These are phyloP conservation scores for Taphrorychus bicolor DNA, from an alignment of 2,888 invertebrate genomes.

Conservation along the genomic window DNA sequence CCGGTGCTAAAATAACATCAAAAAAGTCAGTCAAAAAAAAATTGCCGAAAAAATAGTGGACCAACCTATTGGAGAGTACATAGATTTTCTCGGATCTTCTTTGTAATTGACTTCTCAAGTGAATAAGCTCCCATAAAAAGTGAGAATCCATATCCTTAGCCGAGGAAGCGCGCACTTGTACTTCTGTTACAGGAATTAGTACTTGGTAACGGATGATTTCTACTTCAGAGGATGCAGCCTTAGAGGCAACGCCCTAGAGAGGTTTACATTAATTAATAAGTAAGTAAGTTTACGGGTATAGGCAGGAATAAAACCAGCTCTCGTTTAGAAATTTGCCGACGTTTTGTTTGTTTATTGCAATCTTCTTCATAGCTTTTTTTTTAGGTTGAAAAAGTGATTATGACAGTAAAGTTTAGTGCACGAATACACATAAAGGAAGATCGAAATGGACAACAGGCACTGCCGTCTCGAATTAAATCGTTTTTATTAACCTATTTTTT, in stretches of 20 bases:
- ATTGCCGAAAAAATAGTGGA: neutral
- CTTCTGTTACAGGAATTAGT: constrained; percentile 95
- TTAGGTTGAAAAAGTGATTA: no score
- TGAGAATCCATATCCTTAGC: constrained; percentile 96
- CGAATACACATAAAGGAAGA: no score
- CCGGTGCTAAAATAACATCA: constrained; percentile 72
- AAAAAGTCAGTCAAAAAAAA: neutral
- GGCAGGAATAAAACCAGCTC: no score
- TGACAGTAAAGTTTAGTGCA: no score
- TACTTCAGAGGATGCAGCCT: constrained; percentile 86
- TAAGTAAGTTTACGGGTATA: no score
- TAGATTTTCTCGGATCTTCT: constrained; percentile 95
- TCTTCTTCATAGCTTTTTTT: no score
- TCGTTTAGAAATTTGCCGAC: no score
- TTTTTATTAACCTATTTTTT: no score
- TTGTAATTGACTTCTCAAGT: constrained; percentile 91
- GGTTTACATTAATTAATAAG: neutral
- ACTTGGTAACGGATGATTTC: constrained; percentile 97
- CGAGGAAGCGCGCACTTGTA: constrained; percentile 93
- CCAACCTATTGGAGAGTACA: constrained; percentile 91
- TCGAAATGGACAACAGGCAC: no score
- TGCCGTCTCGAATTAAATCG: no score
- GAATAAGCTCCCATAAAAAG: constrained; percentile 97
- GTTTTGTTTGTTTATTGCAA: no score
- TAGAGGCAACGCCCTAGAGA: constrained; percentile 78